Evolutionary conservation across 2,113 vertebrate genomes (phyloP), one percentile per base, ranked within the genome.

Genomic region (Dascyllus trimaculatus): DNA sequence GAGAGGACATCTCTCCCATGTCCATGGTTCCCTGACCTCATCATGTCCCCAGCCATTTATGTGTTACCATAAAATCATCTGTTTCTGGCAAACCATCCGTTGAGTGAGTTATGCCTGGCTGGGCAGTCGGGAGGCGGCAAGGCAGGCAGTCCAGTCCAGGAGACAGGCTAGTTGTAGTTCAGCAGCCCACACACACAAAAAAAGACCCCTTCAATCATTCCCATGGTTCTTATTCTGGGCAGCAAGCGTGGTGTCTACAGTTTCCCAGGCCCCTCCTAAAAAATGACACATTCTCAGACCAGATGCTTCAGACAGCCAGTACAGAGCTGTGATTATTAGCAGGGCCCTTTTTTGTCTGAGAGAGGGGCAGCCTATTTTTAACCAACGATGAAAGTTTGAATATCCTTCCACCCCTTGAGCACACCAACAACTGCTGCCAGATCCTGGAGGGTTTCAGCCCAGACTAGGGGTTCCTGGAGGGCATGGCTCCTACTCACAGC

Each of bases 201-300:
- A 92, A 82, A 68, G 70, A 75, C 81, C 87, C 88, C 89, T 92
- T 88, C 81, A 88, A 91, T 88, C 78, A 81, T 92, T 92, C 82
- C 88, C 91, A 87, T 91, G 93, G 92, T 81, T 89, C 89, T 88
- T 91, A 86, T 93, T 89, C 80, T 84, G 90, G 85, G 85, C 87
- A 94, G 82, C 81, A 84, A 91, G 89, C 75, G 63, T 62, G 80
- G 85, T 92, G 92, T 76, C 90, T 93, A 86, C 65, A 65, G 87
- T 92, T 95, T 94, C 93, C 92, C 93, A 95, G 94, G 84, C 92
- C 91, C 90, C 91, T 94, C 92, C 92, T 91, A 92, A 94, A 91
- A 90, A 92, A 93, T 90, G 93, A 93, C 91, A 90, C 89, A 83
- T 92, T 93, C 88, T 64, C 85, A 92, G 92, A 84, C 85, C 89